Evolutionary conservation across 2,797 vertebrate genomes (phyloP).

Genomic region (Champsocephalus esox): DNA sequence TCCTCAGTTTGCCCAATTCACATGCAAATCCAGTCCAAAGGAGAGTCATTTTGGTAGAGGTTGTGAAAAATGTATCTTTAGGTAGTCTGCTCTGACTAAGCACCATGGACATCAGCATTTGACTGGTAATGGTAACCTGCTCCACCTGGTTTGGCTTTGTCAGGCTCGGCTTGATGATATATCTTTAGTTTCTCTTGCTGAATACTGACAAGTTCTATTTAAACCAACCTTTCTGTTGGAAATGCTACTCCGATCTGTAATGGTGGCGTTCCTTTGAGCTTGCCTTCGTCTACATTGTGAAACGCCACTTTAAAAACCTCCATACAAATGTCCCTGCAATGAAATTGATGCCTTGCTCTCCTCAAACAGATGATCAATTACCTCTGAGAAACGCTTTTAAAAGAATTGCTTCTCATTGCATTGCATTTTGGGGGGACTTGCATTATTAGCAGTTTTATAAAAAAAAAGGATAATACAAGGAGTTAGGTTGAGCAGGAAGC

Average conservation of each 20-base stretch:
- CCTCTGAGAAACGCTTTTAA: constrained; percentile 25
- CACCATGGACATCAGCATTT: constrained; percentile 22
- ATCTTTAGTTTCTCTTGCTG: constrained; percentile 29
- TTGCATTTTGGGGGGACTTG: neutral
- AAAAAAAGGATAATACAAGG: constrained; percentile 13
- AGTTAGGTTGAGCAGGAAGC: constrained; percentile 21
- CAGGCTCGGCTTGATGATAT: constrained; percentile 42
- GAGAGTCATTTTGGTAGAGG: constrained; percentile 35
- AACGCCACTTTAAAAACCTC: constrained; percentile 38
- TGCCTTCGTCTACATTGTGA: constrained; percentile 38
- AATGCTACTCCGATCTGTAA: constrained; percentile 40
- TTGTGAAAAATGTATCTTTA: constrained; percentile 31
- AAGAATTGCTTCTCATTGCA: constrained; percentile 25
- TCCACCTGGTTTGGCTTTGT: constrained; percentile 28
- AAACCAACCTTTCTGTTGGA: constrained; percentile 39
- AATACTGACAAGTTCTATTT: constrained; percentile 62
- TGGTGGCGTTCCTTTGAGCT: constrained; percentile 28
- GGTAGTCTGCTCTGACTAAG: constrained; percentile 24
- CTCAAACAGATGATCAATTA: constrained; percentile 48
- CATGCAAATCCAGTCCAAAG: constrained; percentile 51
- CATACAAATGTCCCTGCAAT: constrained; percentile 29
- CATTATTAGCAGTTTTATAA: neutral
- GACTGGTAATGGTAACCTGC: constrained; percentile 41
- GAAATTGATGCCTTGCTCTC: constrained; percentile 36
- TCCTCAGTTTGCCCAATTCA: constrained; percentile 27